Base-by-base conservation (phyloP, 2,797 vertebrate species). In the Oreochromis grahami region DNA sequence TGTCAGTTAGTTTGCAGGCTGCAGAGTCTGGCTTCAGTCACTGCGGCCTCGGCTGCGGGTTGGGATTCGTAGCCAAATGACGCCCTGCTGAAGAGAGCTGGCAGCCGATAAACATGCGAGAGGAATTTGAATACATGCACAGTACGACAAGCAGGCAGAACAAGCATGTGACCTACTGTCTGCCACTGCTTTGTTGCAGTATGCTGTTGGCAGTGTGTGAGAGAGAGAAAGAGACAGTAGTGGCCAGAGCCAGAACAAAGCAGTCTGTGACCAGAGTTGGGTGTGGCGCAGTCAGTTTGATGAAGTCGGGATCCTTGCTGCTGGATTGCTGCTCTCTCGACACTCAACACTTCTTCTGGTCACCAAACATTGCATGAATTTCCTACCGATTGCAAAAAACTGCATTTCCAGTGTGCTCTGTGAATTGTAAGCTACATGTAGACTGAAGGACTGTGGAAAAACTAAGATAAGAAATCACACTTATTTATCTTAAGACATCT, bases 231-330 rank as follows among this genome's bases (percentile, higher is more conserved):
- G 84, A 72, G 82, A 82, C 43, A 78, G 79, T 81, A 36, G 87
- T 83, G 90, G 88, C 86, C 93, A 79, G 82, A 82, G 85, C 86
- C 77, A 89, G 94, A 94, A 94, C 94, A 95, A 94, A 94, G 93
- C 93, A 84, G 89, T 77, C 89, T 93, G 87, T 41, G 85, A 85
- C 88, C 89, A 72, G 89, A 91, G 80, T 79, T 83, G 94, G 94
- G 93, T 91, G 94, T 93, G 93, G 93, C 90, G 7, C 48, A 3
- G 52, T 81, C 52, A 48, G 84, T 82, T 77, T 85, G 91, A 90
- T 88, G 82, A 80, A 80, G 21, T 74, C 17, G 2, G 70, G 70
- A 51, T 74, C 11, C 63, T 68, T 70, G 38, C 78, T 68, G 43
- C 78, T 8, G 11, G 45, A 15, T 26, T 29, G 26, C n/a, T 2